Base-by-base conservation (phyloP, 2,113 vertebrate species). In the Cebus imitator region DNA sequence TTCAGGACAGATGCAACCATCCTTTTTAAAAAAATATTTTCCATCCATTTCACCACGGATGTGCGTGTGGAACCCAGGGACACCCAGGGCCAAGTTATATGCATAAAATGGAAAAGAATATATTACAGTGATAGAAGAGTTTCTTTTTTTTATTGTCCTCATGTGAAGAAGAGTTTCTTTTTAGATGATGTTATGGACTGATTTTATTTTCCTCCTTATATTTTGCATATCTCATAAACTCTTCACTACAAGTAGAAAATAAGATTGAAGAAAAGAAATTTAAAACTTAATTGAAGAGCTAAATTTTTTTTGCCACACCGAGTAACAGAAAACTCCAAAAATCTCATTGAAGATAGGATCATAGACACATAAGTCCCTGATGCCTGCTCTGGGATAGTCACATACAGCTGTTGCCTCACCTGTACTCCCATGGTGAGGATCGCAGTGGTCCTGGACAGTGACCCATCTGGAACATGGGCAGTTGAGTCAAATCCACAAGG, bases 141-240 rank as follows among this genome's bases (percentile, higher is more conserved):
- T 80, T 91, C 45, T 94, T 93, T 94, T 52, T 17, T 17, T 52
- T 52, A 52, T 52, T 52, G 52, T 52, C 52, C 17, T 52, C 16
- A 52, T 52, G 1, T 52, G 16, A 52, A 52, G 52, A 18, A 87
- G 73, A n/a, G 30, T 72, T 80, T 91, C 55, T 94, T 93, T 94
- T 40, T 76, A 80, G 73, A 82, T 48, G 35, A 35, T 81, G 70
- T 35, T 83, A 35, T 78, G 23, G 40, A 16, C 81, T 96, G 68
- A 17, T 75, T 93, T 92, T 93, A 16, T 94, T 90, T 89, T 91
- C 32, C 82, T 89, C 30, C 78, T 84, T 87, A 45, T 50, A 76
- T 90, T 92, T 68, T 68, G 32, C 8, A 16, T 92, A 52, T 91
- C 94, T 97, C 23, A 70, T 48, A 79, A 82, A 17, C 57, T 75